These are phyloP conservation scores for Drosophila limbata DNA, from an alignment of 2,888 invertebrate species.

Conservation along the genomic window DNA sequence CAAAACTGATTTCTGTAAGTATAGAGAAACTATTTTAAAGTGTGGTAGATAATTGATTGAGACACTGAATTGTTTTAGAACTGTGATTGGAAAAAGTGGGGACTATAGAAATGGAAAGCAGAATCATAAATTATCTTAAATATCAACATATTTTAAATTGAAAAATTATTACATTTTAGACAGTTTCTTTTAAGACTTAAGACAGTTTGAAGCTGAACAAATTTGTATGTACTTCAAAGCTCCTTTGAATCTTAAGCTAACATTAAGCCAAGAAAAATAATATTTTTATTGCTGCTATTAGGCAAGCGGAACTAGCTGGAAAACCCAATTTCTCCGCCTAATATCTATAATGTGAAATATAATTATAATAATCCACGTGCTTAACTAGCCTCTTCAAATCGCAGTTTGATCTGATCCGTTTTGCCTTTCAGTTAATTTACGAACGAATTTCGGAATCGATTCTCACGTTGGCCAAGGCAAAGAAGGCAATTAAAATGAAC, in stretches of 20 bases:
- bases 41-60: neutral
- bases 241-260: no score
- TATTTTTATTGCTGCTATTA: no score
- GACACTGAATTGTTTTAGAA: neutral
- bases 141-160: no score
- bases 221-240: no score
- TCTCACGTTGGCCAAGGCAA: conserved; percentile 77
- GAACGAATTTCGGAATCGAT: conserved; percentile 28
- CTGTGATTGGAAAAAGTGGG: neutral
- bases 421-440: conserved; percentile 22
- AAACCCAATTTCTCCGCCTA: no score
- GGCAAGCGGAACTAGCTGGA: no score
- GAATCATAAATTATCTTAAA: no score
- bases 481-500: conserved; percentile 73
- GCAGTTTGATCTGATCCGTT: conserved; percentile 7
- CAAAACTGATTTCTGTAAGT: neutral
- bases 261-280: no score
- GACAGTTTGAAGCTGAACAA: no score
- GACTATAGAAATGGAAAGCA: neutral
- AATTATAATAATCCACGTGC: conserved; percentile 28
- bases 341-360: neutral
- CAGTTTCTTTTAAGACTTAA: no score
- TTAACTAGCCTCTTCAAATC: conserved; percentile 17
- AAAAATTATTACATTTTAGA: no score
- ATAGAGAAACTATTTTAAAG: neutral